A percentile compares a stretch with the other conserved stretches of the same genome.
phyloP scores from a whole-genome alignment of 2,797 vertebrate species.

The Mergus octosetaceus region DNA sequence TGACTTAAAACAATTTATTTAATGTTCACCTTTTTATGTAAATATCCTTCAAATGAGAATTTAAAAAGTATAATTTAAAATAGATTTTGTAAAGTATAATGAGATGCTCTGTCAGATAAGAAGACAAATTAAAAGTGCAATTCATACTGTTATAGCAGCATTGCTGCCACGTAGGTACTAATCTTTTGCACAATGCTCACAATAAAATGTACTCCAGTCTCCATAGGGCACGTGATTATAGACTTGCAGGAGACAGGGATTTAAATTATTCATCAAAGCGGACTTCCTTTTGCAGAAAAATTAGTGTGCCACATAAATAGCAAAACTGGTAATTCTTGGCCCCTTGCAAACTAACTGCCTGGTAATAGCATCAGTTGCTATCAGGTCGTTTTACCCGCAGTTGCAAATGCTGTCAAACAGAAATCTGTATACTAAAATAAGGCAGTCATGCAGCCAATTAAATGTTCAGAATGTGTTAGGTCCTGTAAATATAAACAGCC shows the following conservation, averaged over 20 bases:
- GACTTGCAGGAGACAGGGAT: constrained; percentile 47
- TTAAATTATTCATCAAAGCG: constrained; percentile 72
- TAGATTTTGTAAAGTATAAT: constrained; percentile 79
- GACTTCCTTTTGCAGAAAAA: constrained; percentile 64
- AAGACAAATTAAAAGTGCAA: constrained; percentile 79
- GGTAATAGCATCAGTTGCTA: constrained; percentile 46
- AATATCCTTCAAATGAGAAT: constrained; percentile 73
- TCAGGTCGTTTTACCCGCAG: constrained; percentile 11
- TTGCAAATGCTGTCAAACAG: constrained; percentile 28
- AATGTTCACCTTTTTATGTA: constrained; percentile 77
- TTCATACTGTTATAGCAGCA: constrained; percentile 67
- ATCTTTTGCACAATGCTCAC: constrained; percentile 66
- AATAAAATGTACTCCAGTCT: constrained; percentile 65
- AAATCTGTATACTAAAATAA: constrained; percentile 35
- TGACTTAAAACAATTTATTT: constrained; percentile 78
- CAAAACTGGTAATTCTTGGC: constrained; percentile 49
- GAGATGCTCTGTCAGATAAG: constrained; percentile 73
- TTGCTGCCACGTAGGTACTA: constrained; percentile 51
- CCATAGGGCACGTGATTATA: constrained; percentile 54
- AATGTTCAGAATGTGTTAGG: constrained; percentile 23
- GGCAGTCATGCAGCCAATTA: constrained; percentile 38
- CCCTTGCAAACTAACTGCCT: constrained; percentile 66
- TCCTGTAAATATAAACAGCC: neutral
- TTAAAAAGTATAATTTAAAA: constrained; percentile 75
- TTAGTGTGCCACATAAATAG: constrained; percentile 41